Evolutionary conservation across 2,797 vertebrate genomes (phyloP), one percentile per base, ranked within the genome.

Genomic region (Anabas testudineus): DNA sequence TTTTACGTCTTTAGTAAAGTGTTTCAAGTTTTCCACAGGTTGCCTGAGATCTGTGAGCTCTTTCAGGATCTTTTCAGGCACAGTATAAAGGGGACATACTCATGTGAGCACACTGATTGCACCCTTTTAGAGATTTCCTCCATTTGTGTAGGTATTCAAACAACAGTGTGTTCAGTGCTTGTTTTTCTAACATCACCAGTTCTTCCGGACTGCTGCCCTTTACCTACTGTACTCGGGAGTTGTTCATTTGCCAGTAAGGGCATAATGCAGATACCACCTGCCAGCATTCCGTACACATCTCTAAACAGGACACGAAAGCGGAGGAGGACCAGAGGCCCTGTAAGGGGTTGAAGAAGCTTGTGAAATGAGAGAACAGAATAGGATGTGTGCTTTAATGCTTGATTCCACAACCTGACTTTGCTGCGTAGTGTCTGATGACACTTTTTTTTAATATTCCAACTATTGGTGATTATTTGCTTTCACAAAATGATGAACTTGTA

Each of bases 231-330:
- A 39, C 21, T 66, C 78, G 5, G 61, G 21, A 45, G 71, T 13
- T 74, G 21, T 18, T 81, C 22, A 63, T 69, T 59, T 74, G 18
- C 18, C 45, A 57, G 12, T 10, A 10, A 42, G 49, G 46, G 4
- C 54, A 56, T 74, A 76, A 84, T 60, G 45, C 10, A 74, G 68
- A 81, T 81, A 37, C 79, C 74, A 81, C 66, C 67, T 82, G 72
- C 60, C 59, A 59, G 51, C 41, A 65, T 61, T 59, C 34, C 36
- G 57, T 36, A 43, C 53, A 52, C 45, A 54, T 67, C 48, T 60
- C 45, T 47, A 26, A 62, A 37, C 37, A 18, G 55, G 45, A 71
- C 54, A 65, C 61, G 24, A 62, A 63, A 69, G 46, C 65, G 12
- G 48, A 48, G 21, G 45, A 76, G 52, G 34, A 58, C 42, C 54